Conservation (phyloP, 2,797 vertebrate species). For the Oreortyx pictus region DNA sequence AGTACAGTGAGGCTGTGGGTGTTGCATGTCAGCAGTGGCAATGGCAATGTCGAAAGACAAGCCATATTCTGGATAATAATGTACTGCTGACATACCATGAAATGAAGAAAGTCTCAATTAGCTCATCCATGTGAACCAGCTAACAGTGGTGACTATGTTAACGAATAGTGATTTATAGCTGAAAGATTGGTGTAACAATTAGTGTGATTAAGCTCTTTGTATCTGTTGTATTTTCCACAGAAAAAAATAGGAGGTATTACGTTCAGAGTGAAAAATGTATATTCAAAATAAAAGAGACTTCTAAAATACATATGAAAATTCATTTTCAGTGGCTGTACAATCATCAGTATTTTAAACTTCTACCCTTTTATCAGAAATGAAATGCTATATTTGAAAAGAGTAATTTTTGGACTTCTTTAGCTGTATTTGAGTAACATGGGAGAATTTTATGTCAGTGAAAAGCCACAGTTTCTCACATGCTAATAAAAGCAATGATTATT, state of each 20-base stretch:
- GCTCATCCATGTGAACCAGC: neutral
- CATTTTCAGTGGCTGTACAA: neutral
- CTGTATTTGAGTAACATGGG: neutral
- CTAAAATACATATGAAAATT: neutral
- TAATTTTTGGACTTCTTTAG: neutral
- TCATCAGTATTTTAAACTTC: neutral
- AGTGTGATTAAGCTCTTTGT: neutral
- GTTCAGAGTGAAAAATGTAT: neutral
- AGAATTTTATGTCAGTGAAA: neutral
- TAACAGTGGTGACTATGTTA: neutral
- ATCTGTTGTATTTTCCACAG: neutral
- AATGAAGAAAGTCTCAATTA: neutral
- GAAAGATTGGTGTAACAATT: neutral
- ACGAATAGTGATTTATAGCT: neutral
- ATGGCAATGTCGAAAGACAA: neutral
- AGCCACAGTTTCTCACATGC: neutral
- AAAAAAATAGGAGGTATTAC: neutral
- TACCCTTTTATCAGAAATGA: neutral
- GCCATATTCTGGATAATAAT: neutral
- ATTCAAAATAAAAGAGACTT: neutral
- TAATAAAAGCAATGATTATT: neutral
- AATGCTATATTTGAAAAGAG: neutral
- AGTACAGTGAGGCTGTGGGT: neutral
- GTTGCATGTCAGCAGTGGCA: neutral
- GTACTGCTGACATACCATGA: neutral